Percentiles rank a stretch among this genome's conserved stretches.
Conservation (phyloP, 2,113 vertebrate genomes). For the Antechinus flavipes region DNA sequence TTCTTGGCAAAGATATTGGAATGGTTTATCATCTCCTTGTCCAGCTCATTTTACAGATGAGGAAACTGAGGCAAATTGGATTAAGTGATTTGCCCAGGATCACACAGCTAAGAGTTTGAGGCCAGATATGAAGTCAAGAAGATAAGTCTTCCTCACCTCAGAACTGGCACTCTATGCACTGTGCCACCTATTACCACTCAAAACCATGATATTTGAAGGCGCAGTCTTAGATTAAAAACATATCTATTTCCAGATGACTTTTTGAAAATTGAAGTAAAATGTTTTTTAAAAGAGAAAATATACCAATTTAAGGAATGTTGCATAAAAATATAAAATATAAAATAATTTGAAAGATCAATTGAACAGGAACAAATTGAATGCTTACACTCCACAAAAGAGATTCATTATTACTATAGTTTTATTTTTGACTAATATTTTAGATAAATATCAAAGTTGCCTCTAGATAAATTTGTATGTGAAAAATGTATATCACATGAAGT, state of each 20-base stretch:
- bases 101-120: background rate
- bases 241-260: conserved; percentile 51
- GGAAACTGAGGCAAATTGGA: background rate
- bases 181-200: background rate
- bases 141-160: background rate
- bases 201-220: background rate
- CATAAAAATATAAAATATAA: conserved; percentile 37
- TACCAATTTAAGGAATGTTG: conserved; percentile 48
- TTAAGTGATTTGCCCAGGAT: background rate
- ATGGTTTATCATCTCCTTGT: background rate
- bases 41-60: background rate
- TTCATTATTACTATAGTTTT: conserved; percentile 43
- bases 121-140: background rate
- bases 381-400: conserved; percentile 56
- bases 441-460: conserved; percentile 35
- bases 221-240: background rate
- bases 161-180: background rate
- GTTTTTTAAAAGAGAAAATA: conserved; percentile 57
- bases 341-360: conserved; percentile 44
- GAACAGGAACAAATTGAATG: conserved; percentile 28
- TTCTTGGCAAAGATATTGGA: background rate
- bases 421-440: conserved; percentile 50
- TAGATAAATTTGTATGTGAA: conserved; percentile 60
- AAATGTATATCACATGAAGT: conserved; percentile 69
- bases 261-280: conserved; percentile 55